Evolutionary conservation across 2,888 invertebrate species (phyloP), one percentile per base, ranked within the genome.

Genomic region (Entomobrya multifasciata): DNA sequence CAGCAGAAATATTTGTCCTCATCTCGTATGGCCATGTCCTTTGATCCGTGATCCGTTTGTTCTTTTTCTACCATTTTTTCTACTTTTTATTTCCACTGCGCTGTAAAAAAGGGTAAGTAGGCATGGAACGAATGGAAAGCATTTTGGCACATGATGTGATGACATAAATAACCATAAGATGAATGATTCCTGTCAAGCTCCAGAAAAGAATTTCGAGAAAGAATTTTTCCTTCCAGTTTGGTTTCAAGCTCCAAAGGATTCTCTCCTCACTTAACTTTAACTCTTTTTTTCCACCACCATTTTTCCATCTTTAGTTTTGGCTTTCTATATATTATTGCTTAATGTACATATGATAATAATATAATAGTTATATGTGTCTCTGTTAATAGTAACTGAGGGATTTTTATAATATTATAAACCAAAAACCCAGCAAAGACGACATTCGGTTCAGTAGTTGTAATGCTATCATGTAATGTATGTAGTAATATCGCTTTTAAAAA

Each of bases 91-190:
- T 76, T 76, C 20, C 62, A 15, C 41, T 41, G 17, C 55, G 67
- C 44, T 44, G 49, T 13, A 22, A 10, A 57, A 47, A n/a, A n/a
- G n/a, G n/a, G 30, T 67, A 20, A 20, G 70, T 67, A 80, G 30
- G 52, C 47, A 65, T 49, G 44, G 17, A 76, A 60, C 41, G 49
- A 76, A 76, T 52, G 77, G 65, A 77, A 67, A 20, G 67, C 77
- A 84, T 76, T 84, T 77, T 84, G 72, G 81, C 81, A 82, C 76
- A 83, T 83, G 86, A 72, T 88, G 60, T 65, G 81, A 88, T 88
- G 88, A 86, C 86, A 88, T 88, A 88, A 88, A 88, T 88, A 83
- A 88, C 86, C 77, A 72, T 70, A 88, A 88, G 88, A 88, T 88
- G 88, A 88, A 88, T 88, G 88, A 88, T 88, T 82, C 88, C 86